A percentile compares a stretch with the other conserved stretches of the same genome.
Conservation (phyloP, 2,888 invertebrate species). For the Dendrolimus houi region DNA sequence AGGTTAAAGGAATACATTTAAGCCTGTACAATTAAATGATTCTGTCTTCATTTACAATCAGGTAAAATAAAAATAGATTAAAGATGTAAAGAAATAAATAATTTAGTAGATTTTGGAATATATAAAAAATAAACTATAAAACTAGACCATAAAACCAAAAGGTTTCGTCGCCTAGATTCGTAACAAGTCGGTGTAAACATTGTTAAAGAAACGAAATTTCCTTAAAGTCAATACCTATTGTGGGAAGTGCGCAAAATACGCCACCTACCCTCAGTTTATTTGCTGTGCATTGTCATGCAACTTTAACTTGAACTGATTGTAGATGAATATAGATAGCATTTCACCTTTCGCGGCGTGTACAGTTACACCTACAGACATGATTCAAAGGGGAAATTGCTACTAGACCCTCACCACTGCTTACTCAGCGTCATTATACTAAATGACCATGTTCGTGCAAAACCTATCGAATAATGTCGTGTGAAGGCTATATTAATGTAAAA, state of each 20-base stretch:
- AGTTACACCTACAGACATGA: conserved; percentile 17
- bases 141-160: background rate
- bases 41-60: too few relatives aligned
- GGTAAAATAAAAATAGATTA: too few relatives aligned
- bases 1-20: too few relatives aligned
- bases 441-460: background rate
- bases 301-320: conserved; percentile 58
- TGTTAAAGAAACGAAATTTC: conserved; percentile 25
- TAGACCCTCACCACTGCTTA: conserved; percentile 43
- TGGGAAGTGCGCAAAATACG: conserved; percentile 38
- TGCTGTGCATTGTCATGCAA: conserved; percentile 61
- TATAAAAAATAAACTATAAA: background rate
- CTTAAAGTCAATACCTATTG: conserved; percentile 39
- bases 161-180: background rate
- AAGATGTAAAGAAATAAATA: too few relatives aligned
- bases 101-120: background rate
- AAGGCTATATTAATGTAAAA: background rate
- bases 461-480: background rate
- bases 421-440: conserved; percentile 46
- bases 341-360: conserved; percentile 32
- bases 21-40: too few relatives aligned
- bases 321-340: conserved; percentile 54
- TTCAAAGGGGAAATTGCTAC: conserved; percentile 58
- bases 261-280: conserved; percentile 43
- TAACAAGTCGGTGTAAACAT: conserved; percentile 1